phyloP scores from a whole-genome alignment of 2,888 invertebrate species.

The Cosmorhoe ocellata region DNA sequence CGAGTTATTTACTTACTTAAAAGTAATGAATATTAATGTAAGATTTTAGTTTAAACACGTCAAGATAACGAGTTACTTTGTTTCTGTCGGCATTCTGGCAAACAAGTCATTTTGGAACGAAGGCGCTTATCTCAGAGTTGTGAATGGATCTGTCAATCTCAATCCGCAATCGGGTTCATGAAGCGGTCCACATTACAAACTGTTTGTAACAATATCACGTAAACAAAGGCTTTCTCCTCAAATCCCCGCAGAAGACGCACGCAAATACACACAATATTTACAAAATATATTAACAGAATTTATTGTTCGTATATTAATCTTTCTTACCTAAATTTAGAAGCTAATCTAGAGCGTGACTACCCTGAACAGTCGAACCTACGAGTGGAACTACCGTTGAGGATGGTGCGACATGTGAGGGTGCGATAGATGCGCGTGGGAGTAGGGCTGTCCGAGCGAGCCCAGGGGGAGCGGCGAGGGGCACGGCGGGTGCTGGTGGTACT shows the following conservation, averaged over 20 bases:
- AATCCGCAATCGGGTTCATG: slow-evolving; percentile 50
- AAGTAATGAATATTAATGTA: slow-evolving; percentile 28
- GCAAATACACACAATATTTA: slow-evolving; percentile 63
- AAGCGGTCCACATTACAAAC: slow-evolving; percentile 42
- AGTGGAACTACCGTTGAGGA: slow-evolving; percentile 88
- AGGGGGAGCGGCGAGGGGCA: slow-evolving; percentile 89
- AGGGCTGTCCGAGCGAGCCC: slow-evolving; percentile 75
- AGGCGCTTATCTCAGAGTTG: slow-evolving; percentile 49
- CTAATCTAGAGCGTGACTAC: slow-evolving; percentile 73
- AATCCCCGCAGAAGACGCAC: slow-evolving; percentile 55
- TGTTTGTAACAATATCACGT: slow-evolving; percentile 47
- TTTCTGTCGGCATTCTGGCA: slow-evolving; percentile 21
- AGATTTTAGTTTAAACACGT: slow-evolving; percentile 36
- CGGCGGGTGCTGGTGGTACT: slow-evolving; percentile 88
- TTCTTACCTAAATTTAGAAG: slow-evolving; percentile 58
- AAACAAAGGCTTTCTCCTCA: slow-evolving; percentile 53
- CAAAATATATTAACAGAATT: slow-evolving; percentile 69
- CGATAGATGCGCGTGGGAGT: slow-evolving; percentile 80
- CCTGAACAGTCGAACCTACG: slow-evolving; percentile 22
- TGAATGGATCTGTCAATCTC: slow-evolving; percentile 64
- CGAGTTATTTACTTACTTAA: slow-evolving; percentile 23
- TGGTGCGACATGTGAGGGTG: slow-evolving; percentile 90
- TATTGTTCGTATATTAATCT: slow-evolving; percentile 65
- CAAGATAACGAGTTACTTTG: slow-evolving; percentile 37
- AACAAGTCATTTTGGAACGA: slow-evolving; percentile 49